Conservation (phyloP, 2,113 vertebrate species). For the Dasypus novemcinctus region DNA sequence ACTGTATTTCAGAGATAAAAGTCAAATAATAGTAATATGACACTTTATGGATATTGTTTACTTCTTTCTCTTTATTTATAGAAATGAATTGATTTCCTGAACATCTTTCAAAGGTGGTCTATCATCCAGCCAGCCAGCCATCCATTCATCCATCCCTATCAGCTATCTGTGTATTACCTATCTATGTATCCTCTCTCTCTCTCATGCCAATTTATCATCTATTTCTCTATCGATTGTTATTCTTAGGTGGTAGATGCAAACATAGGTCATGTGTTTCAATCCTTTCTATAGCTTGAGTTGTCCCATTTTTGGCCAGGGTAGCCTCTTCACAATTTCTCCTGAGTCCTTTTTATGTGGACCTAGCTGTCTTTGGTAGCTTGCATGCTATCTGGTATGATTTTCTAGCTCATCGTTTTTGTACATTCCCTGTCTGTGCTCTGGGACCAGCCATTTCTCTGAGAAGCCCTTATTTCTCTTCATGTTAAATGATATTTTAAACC, state of each 20-base stretch:
- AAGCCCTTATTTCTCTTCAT: not conserved
- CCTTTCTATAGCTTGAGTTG: not conserved
- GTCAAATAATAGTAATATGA: not conserved
- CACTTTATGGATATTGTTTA: not conserved
- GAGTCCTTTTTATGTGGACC: not conserved
- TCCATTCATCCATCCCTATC: no score
- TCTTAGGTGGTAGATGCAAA: not conserved
- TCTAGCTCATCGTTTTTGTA: not conserved
- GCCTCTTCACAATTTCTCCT: not conserved
- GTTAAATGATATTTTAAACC: not conserved
- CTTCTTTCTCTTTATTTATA: not conserved
- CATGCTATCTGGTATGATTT: not conserved
- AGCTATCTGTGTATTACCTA: not conserved
- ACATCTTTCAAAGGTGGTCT: not conserved
- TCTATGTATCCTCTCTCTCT: no score
- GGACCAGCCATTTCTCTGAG: not conserved
- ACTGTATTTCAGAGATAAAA: not conserved
- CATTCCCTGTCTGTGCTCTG: not conserved
- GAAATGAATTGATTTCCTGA: conserved; percentile 6
- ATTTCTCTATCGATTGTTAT: not conserved
- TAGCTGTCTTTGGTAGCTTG: not conserved
- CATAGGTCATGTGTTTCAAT: not conserved
- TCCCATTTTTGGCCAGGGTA: not conserved
- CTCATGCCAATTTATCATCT: not conserved
- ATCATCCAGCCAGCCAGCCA: not conserved